Evolutionary conservation across 2,888 invertebrate species (phyloP).

Genomic region (Sinelater perroti): DNA sequence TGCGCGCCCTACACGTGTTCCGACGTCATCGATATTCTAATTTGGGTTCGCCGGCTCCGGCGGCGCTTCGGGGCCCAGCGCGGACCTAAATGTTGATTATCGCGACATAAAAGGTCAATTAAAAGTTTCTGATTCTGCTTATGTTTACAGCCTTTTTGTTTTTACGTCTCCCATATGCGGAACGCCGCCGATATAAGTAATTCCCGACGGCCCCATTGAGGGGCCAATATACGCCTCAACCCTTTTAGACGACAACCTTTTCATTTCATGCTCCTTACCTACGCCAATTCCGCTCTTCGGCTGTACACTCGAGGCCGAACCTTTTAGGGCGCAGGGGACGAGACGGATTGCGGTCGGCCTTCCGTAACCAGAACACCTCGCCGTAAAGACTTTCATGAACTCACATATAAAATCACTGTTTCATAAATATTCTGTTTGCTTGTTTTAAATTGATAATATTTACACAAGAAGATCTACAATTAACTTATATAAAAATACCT

Average conservation of each 20-base stretch:
- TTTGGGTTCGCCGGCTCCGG: not conserved
- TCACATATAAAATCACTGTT: no score
- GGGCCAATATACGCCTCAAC: conserved; percentile 41
- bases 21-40: not conserved
- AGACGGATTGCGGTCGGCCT: no score
- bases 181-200: conserved; percentile 24
- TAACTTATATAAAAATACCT: no score
- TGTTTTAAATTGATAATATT: no score
- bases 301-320: conserved; percentile 6
- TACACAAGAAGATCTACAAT: no score
- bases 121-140: conserved; percentile 22
- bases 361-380: no score
- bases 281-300: conserved; percentile 10
- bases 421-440: no score
- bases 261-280: conserved; percentile 35
- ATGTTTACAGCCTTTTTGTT: conserved; percentile 24
- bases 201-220: conserved; percentile 37
- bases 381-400: no score
- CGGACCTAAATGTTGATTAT: conserved; percentile 12
- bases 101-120: conserved; percentile 20
- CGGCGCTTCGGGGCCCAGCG: not conserved
- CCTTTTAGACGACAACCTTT: conserved; percentile 45
- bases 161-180: conserved; percentile 25
- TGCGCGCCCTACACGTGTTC: not conserved
- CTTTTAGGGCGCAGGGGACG: not conserved